Evolutionary conservation across 2,113 vertebrate genomes (phyloP), one percentile per base, ranked within the genome.

Genomic region (Cinclus cinclus): DNA sequence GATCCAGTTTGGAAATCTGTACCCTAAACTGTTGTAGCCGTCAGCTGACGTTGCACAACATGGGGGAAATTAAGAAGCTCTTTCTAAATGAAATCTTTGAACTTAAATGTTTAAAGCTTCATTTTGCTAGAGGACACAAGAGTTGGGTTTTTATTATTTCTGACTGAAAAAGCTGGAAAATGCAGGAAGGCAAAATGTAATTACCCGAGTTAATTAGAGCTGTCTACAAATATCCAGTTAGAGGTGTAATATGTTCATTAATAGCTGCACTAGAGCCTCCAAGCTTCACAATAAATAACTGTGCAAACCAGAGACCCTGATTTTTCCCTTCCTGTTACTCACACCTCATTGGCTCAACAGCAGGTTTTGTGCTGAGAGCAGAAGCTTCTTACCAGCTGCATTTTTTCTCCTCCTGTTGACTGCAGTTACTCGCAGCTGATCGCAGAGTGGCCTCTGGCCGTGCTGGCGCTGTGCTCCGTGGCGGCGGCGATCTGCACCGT

Each of bases 371-470:
- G 76, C 73, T 68, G 31, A 39, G 5, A 87, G 77, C 74, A 91
- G 63, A 59, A 75, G 39, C 1, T 7, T n/a, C 60, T 74, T 11
- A 86, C 49, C 79, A 87, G 77, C 87, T 64, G 84, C 42, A 5
- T 77, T 87, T 91, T 67, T 35, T 83, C 64, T 69, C 60, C 65
- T 96, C 70, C 94, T 77, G 31, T 96, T 97, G 92, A 44, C 95
- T 96, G 74, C 96, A 99, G 99, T 92, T 99, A 99, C 73, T 98
- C 99, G 21, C 99, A 99, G 92, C 64, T 98, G 97, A 97, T 99
- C 6, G 98, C 98, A 1, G 98, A 99, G 90, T 99, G 99, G 97
- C 99, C 99, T 0, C 46, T 98, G 49, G 98, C 97, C 0, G 89
- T 99, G 79, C 96, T 99, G 89, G 95, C 98, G 83, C 96, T 98